phyloP scores from a whole-genome alignment of 2,888 invertebrate genomes.

The Litoditis marina region DNA sequence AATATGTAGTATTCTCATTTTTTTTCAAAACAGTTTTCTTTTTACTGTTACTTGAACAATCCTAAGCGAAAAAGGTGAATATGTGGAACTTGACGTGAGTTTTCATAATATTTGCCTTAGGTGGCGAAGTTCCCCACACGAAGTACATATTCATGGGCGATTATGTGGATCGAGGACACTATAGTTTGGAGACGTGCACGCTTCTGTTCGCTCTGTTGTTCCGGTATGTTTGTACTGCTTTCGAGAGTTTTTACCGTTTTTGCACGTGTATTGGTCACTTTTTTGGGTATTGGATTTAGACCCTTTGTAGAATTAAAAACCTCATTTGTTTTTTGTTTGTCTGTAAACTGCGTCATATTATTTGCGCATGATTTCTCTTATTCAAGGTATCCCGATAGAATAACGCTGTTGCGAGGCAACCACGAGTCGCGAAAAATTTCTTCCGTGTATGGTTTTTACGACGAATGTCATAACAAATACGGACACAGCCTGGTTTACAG shows the following conservation, averaged over 20 bases:
- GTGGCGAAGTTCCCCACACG: conserved; percentile 81
- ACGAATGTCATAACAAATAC: conserved; percentile 98
- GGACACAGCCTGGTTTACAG: conserved; percentile 98
- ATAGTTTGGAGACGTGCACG: conserved; percentile 84
- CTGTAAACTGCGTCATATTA: too few relatives aligned
- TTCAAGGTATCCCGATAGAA: conserved; percentile 75
- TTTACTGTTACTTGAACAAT: not conserved
- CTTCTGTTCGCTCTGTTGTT: conserved; percentile 40
- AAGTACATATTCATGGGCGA: conserved; percentile 95
- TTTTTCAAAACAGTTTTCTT: not conserved
- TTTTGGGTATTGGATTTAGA: too few relatives aligned
- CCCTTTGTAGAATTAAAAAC: not conserved
- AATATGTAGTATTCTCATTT: too few relatives aligned
- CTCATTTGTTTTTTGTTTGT: too few relatives aligned
- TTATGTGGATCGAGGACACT: conserved; percentile 93
- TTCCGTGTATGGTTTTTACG: conserved; percentile 71
- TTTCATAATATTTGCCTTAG: conserved; percentile 16
- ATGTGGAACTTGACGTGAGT: not conserved
- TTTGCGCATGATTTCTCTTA: conserved; percentile 84
- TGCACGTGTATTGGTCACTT: too few relatives aligned
- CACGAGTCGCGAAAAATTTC: conserved; percentile 98
- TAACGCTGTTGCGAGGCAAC: conserved; percentile 90
- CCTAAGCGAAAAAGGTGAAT: too few relatives aligned
- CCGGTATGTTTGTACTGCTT: conserved; percentile 19
- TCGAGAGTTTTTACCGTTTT: too few relatives aligned